A percentile compares a stretch with the other conserved stretches of the same genome.
Conservation (phyloP, 1,140 invertebrate species). For the Trachelipus rathkii region DNA sequence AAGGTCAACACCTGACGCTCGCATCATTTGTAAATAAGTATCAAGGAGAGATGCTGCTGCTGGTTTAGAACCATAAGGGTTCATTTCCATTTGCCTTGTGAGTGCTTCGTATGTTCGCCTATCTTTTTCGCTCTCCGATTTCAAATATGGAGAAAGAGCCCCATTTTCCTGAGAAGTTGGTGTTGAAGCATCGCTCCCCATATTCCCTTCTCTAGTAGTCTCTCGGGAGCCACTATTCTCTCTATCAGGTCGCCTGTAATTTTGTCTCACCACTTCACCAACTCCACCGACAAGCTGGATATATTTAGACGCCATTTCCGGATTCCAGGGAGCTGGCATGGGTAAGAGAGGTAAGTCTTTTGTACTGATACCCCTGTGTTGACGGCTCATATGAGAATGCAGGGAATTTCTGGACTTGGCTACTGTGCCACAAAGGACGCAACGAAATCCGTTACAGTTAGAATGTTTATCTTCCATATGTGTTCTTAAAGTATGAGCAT, state of each 20-base stretch:
- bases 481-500: conserved; percentile 77
- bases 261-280: conserved; percentile 43
- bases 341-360: conserved; percentile 84
- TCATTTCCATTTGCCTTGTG: conserved; percentile 41
- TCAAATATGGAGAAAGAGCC: conserved; percentile 33
- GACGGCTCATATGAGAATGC: conserved; percentile 86
- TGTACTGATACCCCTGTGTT: conserved; percentile 84
- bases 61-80: conserved; percentile 34
- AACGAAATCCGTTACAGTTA: conserved; percentile 83
- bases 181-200: conserved; percentile 30
- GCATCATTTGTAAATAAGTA: conserved; percentile 47
- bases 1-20: conserved; percentile 45
- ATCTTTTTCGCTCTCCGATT: conserved; percentile 37
- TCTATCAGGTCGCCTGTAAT: conserved; percentile 35
- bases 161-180: conserved; percentile 44
- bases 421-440: conserved; percentile 83
- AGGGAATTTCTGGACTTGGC: conserved; percentile 84
- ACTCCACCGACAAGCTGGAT: conserved; percentile 43
- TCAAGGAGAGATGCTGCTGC: conserved; percentile 43
- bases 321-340: conserved; percentile 85
- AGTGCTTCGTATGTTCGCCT: conserved; percentile 38
- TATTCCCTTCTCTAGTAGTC: conserved; percentile 22
- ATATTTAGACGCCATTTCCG: conserved; percentile 65
- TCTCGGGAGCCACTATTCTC: conserved; percentile 35
- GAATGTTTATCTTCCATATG: conserved; percentile 90